Evolutionary conservation across 2,113 vertebrate species (phyloP).

Genomic region (Pachyramphus minor): DNA sequence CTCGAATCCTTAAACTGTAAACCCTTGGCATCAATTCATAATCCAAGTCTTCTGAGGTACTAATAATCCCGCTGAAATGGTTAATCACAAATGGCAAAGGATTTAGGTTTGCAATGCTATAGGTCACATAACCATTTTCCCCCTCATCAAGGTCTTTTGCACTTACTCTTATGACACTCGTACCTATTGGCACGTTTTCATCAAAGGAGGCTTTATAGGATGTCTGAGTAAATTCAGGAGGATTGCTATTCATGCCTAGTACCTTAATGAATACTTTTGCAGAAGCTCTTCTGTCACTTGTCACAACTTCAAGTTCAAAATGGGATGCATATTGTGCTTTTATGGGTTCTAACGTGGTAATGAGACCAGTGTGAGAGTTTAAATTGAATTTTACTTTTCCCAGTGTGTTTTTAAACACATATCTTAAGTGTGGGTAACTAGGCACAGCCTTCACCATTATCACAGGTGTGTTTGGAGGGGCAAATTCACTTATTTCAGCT

Average conservation of each 20-base stretch:
- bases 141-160: constrained; percentile 88
- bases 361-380: constrained; percentile 89
- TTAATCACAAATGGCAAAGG: constrained; percentile 90
- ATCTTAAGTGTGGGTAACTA: constrained; percentile 83
- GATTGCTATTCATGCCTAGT: constrained; percentile 86
- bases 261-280: constrained; percentile 88
- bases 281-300: constrained; percentile 82
- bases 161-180: constrained; percentile 82
- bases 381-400: constrained; percentile 82
- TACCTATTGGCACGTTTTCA: constrained; percentile 89
- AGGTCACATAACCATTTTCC: constrained; percentile 95
- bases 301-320: constrained; percentile 88
- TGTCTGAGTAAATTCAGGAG: constrained; percentile 89
- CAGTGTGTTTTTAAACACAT: constrained; percentile 81
- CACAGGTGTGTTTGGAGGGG: constrained; percentile 89
- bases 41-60: constrained; percentile 88
- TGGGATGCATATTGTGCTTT: constrained; percentile 77
- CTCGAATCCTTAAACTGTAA: constrained; percentile 88
- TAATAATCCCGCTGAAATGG: constrained; percentile 90
- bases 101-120: constrained; percentile 88
- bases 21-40: constrained; percentile 97
- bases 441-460: constrained; percentile 87
- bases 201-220: constrained; percentile 91
- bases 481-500: constrained; percentile 92
- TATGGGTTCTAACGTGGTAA: constrained; percentile 85